phyloP scores from a whole-genome alignment of 2,797 vertebrate genomes.

The Syndactyla subalaris region DNA sequence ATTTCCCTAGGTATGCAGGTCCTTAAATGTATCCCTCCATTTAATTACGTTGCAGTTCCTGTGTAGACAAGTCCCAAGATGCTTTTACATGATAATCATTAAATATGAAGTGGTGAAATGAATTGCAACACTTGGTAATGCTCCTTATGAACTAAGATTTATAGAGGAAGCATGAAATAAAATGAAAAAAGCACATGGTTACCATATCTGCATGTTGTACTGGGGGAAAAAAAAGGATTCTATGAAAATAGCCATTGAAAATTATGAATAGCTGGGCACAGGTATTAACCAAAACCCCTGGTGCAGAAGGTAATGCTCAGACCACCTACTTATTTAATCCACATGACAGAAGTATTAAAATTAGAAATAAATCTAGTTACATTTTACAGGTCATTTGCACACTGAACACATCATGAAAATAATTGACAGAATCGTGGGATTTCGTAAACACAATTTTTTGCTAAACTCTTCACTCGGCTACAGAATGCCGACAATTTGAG shows the following conservation, averaged over 20 bases:
- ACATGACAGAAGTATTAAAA: background rate
- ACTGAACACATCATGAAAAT: background rate
- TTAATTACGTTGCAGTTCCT: background rate
- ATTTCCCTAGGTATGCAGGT: background rate
- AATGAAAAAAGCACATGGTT: background rate
- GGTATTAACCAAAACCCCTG: background rate
- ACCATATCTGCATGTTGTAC: background rate
- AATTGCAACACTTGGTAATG: slow-evolving; percentile 23
- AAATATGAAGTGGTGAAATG: slow-evolving; percentile 25
- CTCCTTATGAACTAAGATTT: slow-evolving; percentile 19
- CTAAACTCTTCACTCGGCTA: background rate
- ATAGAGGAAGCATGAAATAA: slow-evolving; percentile 6
- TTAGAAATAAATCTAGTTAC: background rate
- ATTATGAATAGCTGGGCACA: background rate
- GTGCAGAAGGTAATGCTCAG: background rate
- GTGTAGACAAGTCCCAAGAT: slow-evolving; percentile 24
- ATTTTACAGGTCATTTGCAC: slow-evolving; percentile 15
- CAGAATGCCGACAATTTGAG: background rate
- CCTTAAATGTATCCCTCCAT: background rate
- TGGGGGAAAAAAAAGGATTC: background rate
- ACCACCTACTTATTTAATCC: background rate
- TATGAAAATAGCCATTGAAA: background rate
- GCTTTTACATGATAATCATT: slow-evolving; percentile 9
- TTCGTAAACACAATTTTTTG: background rate
- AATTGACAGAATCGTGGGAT: background rate